These are phyloP conservation scores for Hypsibius dujardini DNA, from an alignment of 1,140 invertebrate genomes.

Conservation along the genomic window DNA sequence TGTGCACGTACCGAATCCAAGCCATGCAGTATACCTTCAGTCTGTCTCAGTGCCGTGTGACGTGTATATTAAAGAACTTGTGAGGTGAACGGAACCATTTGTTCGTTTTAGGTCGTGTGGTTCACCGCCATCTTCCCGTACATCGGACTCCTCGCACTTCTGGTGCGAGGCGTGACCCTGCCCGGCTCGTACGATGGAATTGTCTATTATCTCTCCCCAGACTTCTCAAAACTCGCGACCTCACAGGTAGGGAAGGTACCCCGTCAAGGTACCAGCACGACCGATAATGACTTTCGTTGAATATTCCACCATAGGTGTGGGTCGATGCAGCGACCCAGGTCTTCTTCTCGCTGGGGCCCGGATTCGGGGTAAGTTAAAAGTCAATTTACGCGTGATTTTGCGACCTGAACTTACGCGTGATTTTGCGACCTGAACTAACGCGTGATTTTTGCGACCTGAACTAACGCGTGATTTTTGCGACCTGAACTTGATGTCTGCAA, in stretches of 20 bases:
- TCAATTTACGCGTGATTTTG: neutral
- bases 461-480: no score
- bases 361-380: constrained; percentile 53
- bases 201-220: constrained; percentile 71
- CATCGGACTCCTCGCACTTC: constrained; percentile 69
- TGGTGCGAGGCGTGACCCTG: constrained; percentile 76
- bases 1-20: no score
- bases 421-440: no score
- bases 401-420: no score
- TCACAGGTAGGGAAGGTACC: constrained; percentile 46
- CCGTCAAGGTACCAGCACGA: neutral
- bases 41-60: no score
- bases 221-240: constrained; percentile 67
- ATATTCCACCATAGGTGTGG: constrained; percentile 53
- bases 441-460: no score
- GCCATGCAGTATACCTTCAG: no score
- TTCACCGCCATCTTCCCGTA: constrained; percentile 97
- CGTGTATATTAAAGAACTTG: no score
- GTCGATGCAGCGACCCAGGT: constrained; percentile 92
- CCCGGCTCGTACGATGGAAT: constrained; percentile 83
- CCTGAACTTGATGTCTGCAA: no score
- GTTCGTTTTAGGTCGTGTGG: constrained; percentile 66
- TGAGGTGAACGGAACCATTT: neutral
- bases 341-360: constrained; percentile 89
- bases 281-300: constrained; percentile 16